These are phyloP conservation scores for Puffinus mauretanicus DNA, from an alignment of 2,113 vertebrate species.

Conservation along the genomic window DNA sequence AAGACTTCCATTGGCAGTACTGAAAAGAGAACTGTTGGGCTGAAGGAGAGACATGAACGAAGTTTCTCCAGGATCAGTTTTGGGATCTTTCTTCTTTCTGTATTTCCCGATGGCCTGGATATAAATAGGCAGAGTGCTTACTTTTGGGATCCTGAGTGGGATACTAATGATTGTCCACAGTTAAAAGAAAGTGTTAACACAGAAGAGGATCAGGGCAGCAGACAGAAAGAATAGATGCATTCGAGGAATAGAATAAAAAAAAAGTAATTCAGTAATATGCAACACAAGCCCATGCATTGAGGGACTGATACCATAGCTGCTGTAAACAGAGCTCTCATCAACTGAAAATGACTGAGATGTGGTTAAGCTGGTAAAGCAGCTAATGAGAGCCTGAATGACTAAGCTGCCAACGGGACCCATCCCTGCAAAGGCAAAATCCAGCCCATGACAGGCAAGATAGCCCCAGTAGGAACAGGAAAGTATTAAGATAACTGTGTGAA, in stretches of 20 bases:
- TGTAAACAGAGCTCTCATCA: background rate
- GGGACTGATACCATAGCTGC: background rate
- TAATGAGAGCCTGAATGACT: background rate
- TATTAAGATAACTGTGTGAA: background rate
- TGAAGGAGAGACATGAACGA: background rate
- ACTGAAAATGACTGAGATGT: background rate
- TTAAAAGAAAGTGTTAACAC: background rate
- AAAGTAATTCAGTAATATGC: background rate
- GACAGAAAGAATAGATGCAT: background rate
- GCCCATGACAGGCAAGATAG: background rate
- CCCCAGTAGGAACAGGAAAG: background rate
- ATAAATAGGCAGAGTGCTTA: background rate
- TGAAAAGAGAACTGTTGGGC: background rate
- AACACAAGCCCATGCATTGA: background rate
- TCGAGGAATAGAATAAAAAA: background rate
- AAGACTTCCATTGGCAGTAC: background rate
- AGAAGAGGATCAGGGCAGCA: background rate
- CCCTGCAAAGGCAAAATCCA: background rate
- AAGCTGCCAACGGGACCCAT: background rate
- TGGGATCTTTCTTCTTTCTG: background rate
- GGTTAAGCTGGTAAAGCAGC: background rate
- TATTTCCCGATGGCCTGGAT: background rate
- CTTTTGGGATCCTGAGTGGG: background rate
- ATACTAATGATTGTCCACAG: background rate
- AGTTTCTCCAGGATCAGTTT: background rate